Conservation (phyloP, 2,113 vertebrate genomes). For the Atrichornis clamosus region DNA sequence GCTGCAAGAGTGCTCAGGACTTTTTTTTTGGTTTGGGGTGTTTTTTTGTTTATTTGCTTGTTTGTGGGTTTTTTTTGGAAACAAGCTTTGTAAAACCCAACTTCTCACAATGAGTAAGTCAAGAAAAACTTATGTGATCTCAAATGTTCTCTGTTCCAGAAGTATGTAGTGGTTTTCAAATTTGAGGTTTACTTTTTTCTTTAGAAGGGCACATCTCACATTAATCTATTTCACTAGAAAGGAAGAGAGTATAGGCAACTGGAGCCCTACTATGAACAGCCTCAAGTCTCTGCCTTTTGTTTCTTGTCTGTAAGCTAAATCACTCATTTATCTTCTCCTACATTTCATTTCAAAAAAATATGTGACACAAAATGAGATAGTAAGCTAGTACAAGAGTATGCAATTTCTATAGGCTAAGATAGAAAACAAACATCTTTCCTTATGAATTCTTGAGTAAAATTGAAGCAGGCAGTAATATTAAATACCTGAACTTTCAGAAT, state of each 20-base stretch:
- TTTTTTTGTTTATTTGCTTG: neutral
- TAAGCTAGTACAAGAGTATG: neutral
- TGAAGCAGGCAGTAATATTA: neutral
- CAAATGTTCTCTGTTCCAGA: neutral
- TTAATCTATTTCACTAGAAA: neutral
- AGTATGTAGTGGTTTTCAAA: neutral
- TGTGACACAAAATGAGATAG: neutral
- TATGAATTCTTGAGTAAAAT: neutral
- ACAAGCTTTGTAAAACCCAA: neutral
- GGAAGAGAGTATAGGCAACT: neutral
- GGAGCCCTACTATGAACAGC: neutral
- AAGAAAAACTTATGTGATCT: neutral
- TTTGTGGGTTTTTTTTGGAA: neutral
- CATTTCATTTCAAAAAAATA: neutral
- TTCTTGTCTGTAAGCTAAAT: neutral
- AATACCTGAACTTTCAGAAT: neutral
- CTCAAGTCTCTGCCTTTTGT: neutral
- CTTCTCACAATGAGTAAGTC: neutral
- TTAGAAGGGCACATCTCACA: neutral
- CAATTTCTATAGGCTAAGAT: neutral
- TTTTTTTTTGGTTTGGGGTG: neutral
- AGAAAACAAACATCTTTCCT: neutral
- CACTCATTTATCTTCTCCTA: neutral
- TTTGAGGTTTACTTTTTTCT: neutral
- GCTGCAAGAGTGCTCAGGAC: neutral